These are phyloP conservation scores for Leptobrachium ailaonicum DNA, from an alignment of 2,113 vertebrate genomes.

Conservation along the genomic window DNA sequence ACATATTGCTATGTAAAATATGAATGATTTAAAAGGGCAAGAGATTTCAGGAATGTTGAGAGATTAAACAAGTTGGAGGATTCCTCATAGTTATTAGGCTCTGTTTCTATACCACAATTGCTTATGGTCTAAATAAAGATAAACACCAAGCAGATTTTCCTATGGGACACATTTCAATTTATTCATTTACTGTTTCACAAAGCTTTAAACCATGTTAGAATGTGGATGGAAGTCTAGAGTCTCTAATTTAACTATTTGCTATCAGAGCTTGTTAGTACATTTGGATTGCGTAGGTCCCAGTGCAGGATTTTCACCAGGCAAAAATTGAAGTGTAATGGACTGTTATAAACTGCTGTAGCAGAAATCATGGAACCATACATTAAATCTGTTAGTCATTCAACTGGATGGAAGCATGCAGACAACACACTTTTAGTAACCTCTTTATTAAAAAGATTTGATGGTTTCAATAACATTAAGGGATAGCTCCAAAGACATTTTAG, in stretches of 20 bases:
- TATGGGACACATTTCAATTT: neutral
- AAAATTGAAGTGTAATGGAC: slow-evolving; percentile 30
- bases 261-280: neutral
- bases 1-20: neutral
- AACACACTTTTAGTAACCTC: slow-evolving; percentile 11
- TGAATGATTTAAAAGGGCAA: neutral
- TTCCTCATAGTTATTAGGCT: neutral
- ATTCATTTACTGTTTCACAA: no score
- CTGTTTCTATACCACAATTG: neutral
- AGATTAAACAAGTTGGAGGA: neutral
- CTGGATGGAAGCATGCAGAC: slow-evolving; percentile 23
- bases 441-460: neutral
- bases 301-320: neutral
- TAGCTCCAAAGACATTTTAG: neutral
- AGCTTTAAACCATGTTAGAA: neutral
- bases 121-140: neutral
- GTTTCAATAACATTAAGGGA: neutral
- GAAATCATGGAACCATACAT: slow-evolving; percentile 25
- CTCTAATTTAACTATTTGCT: slow-evolving; percentile 3
- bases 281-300: neutral
- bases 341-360: slow-evolving; percentile 28
- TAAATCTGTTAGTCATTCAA: slow-evolving; percentile 36
- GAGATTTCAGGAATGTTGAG: neutral
- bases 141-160: neutral
- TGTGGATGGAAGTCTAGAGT: neutral